Evolutionary conservation across 2,888 invertebrate species (phyloP).

Genomic region (Seira ritae): DNA sequence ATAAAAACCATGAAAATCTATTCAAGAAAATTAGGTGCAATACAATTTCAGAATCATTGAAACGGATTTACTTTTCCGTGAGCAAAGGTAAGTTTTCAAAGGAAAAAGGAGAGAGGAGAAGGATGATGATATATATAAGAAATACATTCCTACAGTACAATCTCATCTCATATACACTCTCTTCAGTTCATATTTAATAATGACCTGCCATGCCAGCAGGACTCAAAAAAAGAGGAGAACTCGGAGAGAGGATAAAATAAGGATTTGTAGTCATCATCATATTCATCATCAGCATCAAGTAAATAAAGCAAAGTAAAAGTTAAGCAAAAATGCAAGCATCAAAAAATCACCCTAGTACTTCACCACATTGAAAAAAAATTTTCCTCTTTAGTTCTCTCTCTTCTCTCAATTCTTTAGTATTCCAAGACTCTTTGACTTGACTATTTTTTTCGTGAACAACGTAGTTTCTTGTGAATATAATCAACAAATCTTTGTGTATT

Average conservation of each 20-base stretch:
- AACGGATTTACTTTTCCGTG: not conserved
- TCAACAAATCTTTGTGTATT: slow-evolving; percentile 53
- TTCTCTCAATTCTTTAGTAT: not conserved
- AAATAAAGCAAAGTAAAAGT: slow-evolving; percentile 57
- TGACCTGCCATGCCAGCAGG: slow-evolving; percentile 42
- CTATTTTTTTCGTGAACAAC: not conserved
- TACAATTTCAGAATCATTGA: not conserved
- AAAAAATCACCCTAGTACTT: not conserved
- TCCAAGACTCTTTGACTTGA: not conserved
- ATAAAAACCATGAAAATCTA: not conserved
- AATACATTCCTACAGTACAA: no score
- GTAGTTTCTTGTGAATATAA: slow-evolving; percentile 29
- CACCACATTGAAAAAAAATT: not conserved
- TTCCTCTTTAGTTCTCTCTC: no score
- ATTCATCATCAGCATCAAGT: slow-evolving; percentile 36
- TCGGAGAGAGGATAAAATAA: slow-evolving; percentile 16
- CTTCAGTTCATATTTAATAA: slow-evolving; percentile 54
- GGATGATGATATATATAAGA: no score
- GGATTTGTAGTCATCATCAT: slow-evolving; percentile 28
- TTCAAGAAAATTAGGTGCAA: slow-evolving; percentile 7
- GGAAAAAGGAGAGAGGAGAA: no score
- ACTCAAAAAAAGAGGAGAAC: slow-evolving; percentile 1
- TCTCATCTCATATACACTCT: slow-evolving; percentile 8
- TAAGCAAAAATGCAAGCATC: slow-evolving; percentile 10
- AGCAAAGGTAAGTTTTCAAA: not conserved